Base-by-base conservation (phyloP, 1,140 invertebrate genomes). In the Zelostemma sp. region DNA sequence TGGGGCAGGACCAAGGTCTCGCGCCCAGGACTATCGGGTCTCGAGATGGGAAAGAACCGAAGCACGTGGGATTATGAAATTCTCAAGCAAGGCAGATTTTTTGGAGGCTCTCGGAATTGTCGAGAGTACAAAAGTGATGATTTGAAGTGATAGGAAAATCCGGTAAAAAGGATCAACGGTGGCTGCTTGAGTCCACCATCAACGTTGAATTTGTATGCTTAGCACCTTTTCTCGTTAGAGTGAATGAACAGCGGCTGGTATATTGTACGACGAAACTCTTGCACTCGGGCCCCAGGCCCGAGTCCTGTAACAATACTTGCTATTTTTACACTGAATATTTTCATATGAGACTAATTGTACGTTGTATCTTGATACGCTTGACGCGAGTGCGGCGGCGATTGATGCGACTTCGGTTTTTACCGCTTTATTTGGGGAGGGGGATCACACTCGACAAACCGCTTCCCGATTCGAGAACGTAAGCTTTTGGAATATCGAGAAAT, bases 261-360 rank as follows among this genome's bases (percentile, higher is more conserved):
- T 56, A 33, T 49, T 49, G 55, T 58, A 53, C 31, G 41, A 41
- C 15, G 38, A 18, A 57, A 63, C 58, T 56, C 62, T 58, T 64
- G 56, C 53, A 40, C 61, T 55, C 49, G 40, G 16, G 31, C 40
- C 59, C 48, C 46, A 51, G 50, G 54, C 67, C 35, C 70, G 31
- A 63, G 68, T 68, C 65, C 66, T 74, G 72, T 77, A 76, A 73
- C 75, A 76, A 62, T 80, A 78, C 77, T 64, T 72, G 69, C 73
- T 82, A 81, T 83, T 83, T 83, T 83, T 83, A 82, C 81, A 82
- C 80, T 74, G 74, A 80, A 77, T 80, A 78, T 73, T 80, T 83
- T 81, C 79, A 74, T 79, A 80, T 71, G 61, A 71, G 49, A 69
- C 59, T 63, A 63, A 69, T 67, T 47, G 49, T 69, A 66, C 53